A percentile compares a stretch with the other conserved stretches of the same genome.
Evolutionary conservation across 2,797 vertebrate species (phyloP).

Genomic region (Lerista edwardsae): DNA sequence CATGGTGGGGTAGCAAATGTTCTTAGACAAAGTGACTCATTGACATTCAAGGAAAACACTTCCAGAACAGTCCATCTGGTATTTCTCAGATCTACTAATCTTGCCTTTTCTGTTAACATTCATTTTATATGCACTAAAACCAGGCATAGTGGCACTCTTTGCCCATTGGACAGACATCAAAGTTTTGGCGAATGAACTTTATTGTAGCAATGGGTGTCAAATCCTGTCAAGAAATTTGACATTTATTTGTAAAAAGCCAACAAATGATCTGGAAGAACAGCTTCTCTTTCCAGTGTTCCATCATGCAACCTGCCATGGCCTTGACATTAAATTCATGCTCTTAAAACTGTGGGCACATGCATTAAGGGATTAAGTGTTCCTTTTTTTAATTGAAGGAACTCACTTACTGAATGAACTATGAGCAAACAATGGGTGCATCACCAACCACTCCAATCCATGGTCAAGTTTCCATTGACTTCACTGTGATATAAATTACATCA

Average conservation of each 20-base stretch:
- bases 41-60: not conserved
- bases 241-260: not conserved
- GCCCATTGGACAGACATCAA: not conserved
- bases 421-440: not conserved
- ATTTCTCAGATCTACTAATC: not conserved
- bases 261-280: not conserved
- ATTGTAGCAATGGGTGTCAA: not conserved
- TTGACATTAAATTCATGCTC: not conserved
- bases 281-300: constrained; percentile 8
- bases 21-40: not conserved
- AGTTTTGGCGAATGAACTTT: not conserved
- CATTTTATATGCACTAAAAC: not conserved
- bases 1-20: not conserved
- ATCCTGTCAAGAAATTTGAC: constrained; percentile 3
- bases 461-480: not conserved
- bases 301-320: not conserved
- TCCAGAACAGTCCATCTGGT: not conserved
- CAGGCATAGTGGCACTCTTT: not conserved
- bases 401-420: not conserved
- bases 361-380: constrained; percentile 5
- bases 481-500: not conserved
- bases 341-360: not conserved
- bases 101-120: not conserved
- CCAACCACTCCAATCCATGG: not conserved
- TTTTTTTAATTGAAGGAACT: not conserved